Conservation (phyloP, 2,113 vertebrate genomes). For the Chauna torquata region DNA sequence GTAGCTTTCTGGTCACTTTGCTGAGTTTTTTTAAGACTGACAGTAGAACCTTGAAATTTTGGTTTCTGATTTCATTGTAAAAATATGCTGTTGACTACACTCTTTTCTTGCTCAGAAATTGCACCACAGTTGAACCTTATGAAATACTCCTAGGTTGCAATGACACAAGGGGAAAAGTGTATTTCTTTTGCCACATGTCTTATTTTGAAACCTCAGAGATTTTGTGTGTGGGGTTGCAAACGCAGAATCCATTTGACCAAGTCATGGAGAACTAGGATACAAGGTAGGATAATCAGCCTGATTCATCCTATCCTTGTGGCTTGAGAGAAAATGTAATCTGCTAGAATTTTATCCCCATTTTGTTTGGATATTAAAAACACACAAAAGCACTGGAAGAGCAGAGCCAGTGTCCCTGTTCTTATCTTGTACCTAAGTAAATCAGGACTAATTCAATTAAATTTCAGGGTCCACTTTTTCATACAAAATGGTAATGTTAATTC, state of each 20-base stretch:
- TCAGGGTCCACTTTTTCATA: neutral
- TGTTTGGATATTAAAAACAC: neutral
- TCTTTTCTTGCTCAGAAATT: neutral
- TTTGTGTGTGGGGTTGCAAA: neutral
- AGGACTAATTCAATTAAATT: neutral
- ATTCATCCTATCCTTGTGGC: neutral
- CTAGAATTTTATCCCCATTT: neutral
- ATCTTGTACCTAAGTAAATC: neutral
- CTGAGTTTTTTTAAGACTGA: neutral
- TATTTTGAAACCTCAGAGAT: conserved; percentile 4
- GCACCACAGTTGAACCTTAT: neutral
- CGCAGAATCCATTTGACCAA: neutral
- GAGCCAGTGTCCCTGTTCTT: neutral
- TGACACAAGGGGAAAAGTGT: neutral
- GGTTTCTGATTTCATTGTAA: conserved; percentile 14
- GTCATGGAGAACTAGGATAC: neutral
- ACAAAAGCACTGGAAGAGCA: neutral
- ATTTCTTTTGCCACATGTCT: neutral
- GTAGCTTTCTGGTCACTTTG: neutral
- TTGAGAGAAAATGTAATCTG: neutral
- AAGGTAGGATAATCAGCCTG: neutral
- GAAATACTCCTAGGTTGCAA: neutral
- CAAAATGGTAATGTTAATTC: neutral
- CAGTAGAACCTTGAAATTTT: neutral
- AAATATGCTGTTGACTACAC: neutral